Evolutionary conservation across 2,888 invertebrate genomes (phyloP).

Genomic region (Teleiodes luculella): DNA sequence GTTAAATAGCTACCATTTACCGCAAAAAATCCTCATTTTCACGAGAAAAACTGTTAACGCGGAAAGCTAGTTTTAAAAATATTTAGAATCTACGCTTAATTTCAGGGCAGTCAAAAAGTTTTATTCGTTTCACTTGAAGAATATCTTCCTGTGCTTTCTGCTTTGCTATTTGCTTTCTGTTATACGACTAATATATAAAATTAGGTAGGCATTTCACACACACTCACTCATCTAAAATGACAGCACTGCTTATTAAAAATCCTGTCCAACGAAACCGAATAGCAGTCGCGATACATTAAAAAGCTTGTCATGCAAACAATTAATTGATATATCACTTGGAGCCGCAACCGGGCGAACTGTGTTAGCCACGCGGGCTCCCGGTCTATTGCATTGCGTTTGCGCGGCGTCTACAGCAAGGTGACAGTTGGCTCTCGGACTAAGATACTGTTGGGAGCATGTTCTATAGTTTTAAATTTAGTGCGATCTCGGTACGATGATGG

Average conservation of each 20-base stretch:
- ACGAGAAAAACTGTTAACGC: no score
- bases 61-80: no score
- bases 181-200: no score
- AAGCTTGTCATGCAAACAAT: constrained; percentile 47
- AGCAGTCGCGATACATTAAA: constrained; percentile 33
- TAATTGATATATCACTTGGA: constrained; percentile 62
- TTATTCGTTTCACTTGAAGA: no score
- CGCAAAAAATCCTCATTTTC: no score
- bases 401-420: not conserved
- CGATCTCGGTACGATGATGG: not conserved
- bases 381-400: constrained; percentile 17
- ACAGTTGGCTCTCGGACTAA: constrained; percentile 7
- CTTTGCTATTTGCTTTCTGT: no score
- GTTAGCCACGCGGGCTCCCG: constrained; percentile 29
- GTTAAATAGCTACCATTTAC: no score
- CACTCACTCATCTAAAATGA: not conserved
- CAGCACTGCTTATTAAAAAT: not conserved
- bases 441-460: not conserved
- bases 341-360: not conserved
- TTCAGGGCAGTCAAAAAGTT: no score
- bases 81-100: no score
- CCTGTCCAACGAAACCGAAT: not conserved
- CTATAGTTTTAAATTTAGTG: constrained; percentile 1
- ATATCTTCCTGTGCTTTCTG: no score
- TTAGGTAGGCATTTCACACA: no score